phyloP scores from a whole-genome alignment of 2,888 invertebrate genomes.

The Timema podura region DNA sequence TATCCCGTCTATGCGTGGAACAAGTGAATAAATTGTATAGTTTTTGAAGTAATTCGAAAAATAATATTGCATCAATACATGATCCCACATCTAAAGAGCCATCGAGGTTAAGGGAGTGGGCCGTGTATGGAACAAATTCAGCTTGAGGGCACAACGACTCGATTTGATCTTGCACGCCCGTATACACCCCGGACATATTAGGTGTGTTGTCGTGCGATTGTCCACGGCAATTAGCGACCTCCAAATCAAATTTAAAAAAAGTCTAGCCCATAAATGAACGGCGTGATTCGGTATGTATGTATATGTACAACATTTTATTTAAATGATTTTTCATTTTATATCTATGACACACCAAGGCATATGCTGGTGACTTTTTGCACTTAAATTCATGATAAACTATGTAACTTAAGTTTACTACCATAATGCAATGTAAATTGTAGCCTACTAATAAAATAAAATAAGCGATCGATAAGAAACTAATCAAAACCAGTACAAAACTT shows the following conservation, averaged over 20 bases:
- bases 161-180: not conserved
- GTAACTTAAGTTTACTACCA: too few species aligned
- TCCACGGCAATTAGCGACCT: not conserved
- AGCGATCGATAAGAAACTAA: too few species aligned
- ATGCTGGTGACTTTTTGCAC: too few species aligned
- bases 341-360: too few species aligned
- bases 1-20: not conserved
- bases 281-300: too few species aligned
- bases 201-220: not conserved
- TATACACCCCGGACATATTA: slow-evolving; percentile 5
- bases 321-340: too few species aligned
- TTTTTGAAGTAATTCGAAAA: not conserved
- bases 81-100: not conserved
- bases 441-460: too few species aligned
- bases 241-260: not conserved
- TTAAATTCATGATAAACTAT: too few species aligned
- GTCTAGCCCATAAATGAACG: too few species aligned
- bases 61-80: not conserved
- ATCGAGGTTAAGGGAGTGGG: not conserved
- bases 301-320: too few species aligned
- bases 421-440: too few species aligned
- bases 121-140: not conserved
- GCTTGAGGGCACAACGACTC: not conserved
- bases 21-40: not conserved
- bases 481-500: too few species aligned